A percentile compares a stretch with the other conserved stretches of the same genome.
Conservation (phyloP, 2,797 vertebrate species). For the Halcyon smyrnensis region DNA sequence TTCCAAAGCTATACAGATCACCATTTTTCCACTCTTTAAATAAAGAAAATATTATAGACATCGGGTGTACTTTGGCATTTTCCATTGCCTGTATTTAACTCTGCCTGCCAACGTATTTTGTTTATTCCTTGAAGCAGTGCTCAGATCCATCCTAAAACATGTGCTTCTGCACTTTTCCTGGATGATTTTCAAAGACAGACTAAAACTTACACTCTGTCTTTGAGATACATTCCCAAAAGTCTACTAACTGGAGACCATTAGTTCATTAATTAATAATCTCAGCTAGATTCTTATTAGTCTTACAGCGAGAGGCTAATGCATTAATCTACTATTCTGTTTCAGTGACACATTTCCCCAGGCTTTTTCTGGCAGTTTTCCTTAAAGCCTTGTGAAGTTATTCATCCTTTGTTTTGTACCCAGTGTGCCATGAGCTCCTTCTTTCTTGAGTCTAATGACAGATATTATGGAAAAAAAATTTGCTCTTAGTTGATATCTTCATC, state of each 20-base stretch:
- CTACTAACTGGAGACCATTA: neutral
- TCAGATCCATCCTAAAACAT: neutral
- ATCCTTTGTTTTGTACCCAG: neutral
- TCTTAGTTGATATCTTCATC: slow-evolving; percentile 13
- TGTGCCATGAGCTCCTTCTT: neutral
- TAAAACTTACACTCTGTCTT: neutral
- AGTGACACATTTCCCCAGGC: neutral
- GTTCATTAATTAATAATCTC: neutral
- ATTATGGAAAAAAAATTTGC: slow-evolving; percentile 13
- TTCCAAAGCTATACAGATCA: neutral
- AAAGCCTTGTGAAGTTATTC: slow-evolving; percentile 7
- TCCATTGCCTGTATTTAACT: neutral
- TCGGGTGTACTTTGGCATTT: neutral
- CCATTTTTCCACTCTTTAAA: neutral
- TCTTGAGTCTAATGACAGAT: slow-evolving; percentile 18
- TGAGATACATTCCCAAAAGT: rapidly evolving
- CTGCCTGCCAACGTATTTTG: neutral
- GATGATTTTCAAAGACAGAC: neutral
- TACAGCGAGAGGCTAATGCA: neutral
- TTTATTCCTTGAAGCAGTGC: neutral
- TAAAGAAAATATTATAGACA: neutral
- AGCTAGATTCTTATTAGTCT: neutral
- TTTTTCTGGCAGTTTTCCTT: slow-evolving; percentile 35
- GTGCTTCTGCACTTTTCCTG: neutral
- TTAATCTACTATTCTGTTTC: neutral